Evolutionary conservation across 2,888 invertebrate genomes (phyloP), one percentile per base, ranked within the genome.

Genomic region (Cerastoderma edule): DNA sequence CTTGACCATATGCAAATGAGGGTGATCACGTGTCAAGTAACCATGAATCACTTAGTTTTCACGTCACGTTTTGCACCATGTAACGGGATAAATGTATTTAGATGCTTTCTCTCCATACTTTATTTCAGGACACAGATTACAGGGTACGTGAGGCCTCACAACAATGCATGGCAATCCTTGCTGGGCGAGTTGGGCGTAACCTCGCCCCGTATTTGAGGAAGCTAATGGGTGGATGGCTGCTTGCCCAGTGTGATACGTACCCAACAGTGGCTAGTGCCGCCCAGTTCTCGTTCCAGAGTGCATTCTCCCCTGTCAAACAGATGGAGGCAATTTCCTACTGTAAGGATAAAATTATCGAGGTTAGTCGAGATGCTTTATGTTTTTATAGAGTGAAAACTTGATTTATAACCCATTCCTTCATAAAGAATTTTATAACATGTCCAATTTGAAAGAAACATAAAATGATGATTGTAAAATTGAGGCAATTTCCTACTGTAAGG

Each of bases 201-300:
- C 93, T 96, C 77, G 98, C 97, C 0, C 96, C 96, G 0, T 95
- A 95, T 91, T 94, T 98, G 67, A 96, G 96, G 88, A 95, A 95
- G 89, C 91, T 98, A 76, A 95, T 93, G 90, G 97, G 97, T 1
- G 94, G 95, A 3, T 98, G 98, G 98, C 95, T 98, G 88, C 95
- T 95, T 56, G 96, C 96, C 67, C 96, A 96, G 90, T 95, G 96
- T 93, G 98, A 98, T 92, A 95, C 95, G 16, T 96, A 97, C 93
- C 95, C 96, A 48, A 97, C 97, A 13, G 97, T 97, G 24, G 95
- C 96, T 6, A 94, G 95, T 83, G 95, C 95, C 74, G 97, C 97
- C 0, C 93, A 92, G 44, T 93, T 94, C 83, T 95, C 96, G 4
- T 96, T 97, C 83, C 78, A 88, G 28, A 94, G 94, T 75, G 96